Evolutionary conservation across 2,797 vertebrate genomes (phyloP).

Genomic region (Zenarchopterus dispar): DNA sequence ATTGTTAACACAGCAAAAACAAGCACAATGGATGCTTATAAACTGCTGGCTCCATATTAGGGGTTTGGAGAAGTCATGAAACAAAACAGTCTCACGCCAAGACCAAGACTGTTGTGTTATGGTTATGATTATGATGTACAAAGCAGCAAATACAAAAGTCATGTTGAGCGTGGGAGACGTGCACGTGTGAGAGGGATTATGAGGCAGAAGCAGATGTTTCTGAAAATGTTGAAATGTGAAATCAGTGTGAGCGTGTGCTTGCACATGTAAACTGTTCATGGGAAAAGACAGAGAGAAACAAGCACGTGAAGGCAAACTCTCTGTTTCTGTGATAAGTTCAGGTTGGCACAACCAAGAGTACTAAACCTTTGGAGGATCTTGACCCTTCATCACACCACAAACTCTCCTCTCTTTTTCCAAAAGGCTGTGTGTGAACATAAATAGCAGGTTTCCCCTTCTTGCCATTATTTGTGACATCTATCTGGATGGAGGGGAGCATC

Average conservation of each 20-base stretch:
- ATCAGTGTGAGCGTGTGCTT: slow-evolving; percentile 22
- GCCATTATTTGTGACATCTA: slow-evolving; percentile 60
- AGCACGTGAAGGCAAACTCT: slow-evolving; percentile 15
- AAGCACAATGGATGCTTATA: slow-evolving; percentile 46
- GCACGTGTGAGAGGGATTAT: background rate
- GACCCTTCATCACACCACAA: slow-evolving; percentile 52
- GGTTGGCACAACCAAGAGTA: slow-evolving; percentile 38
- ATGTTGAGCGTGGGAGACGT: slow-evolving; percentile 20
- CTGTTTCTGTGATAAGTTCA: slow-evolving; percentile 39
- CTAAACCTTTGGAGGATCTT: slow-evolving; percentile 47
- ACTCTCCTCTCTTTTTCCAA: slow-evolving; percentile 47
- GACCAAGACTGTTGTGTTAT: slow-evolving; percentile 39
- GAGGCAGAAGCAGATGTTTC: slow-evolving; percentile 47
- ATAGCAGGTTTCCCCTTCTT: slow-evolving; percentile 48
- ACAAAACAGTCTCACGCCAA: slow-evolving; percentile 34
- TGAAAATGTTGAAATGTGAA: too few relatives aligned
- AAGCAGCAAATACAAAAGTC: slow-evolving; percentile 47
- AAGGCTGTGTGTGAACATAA: slow-evolving; percentile 34
- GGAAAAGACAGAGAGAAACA: slow-evolving; percentile 9
- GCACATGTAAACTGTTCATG: slow-evolving; percentile 21
- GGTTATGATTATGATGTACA: slow-evolving; percentile 29
- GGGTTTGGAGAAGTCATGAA: slow-evolving; percentile 39
- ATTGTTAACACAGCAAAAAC: slow-evolving; percentile 15
- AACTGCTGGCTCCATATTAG: slow-evolving; percentile 38
- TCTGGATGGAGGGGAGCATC: slow-evolving; percentile 50